phyloP scores from a whole-genome alignment of 2,797 vertebrate genomes.

The Gobionotothen gibberifrons region DNA sequence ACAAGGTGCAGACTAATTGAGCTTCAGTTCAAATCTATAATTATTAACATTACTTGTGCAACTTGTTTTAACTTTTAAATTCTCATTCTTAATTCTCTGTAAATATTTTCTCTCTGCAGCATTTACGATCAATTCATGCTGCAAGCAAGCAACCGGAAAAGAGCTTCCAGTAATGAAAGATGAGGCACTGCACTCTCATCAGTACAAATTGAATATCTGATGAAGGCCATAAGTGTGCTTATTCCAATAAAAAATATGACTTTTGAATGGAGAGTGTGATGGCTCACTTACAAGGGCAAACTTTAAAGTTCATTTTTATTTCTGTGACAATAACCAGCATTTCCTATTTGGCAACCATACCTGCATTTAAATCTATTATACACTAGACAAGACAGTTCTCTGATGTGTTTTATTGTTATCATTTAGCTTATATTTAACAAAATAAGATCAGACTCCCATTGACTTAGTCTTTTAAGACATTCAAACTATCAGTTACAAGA shows the following conservation, averaged over 20 bases:
- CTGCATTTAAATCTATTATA: neutral
- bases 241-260: slow-evolving; percentile 33
- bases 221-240: slow-evolving; percentile 48
- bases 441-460: too few relatives aligned
- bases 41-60: neutral
- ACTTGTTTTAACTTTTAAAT: neutral
- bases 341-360: neutral
- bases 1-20: neutral
- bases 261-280: slow-evolving; percentile 40
- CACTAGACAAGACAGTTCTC: too few relatives aligned
- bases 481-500: too few relatives aligned
- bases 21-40: neutral
- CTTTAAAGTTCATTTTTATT: slow-evolving; percentile 4
- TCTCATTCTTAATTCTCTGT: neutral
- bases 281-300: slow-evolving; percentile 25
- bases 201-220: slow-evolving; percentile 48
- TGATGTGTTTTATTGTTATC: too few relatives aligned
- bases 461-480: too few relatives aligned
- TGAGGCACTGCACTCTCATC: slow-evolving; percentile 19
- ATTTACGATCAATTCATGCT: neutral
- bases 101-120: neutral
- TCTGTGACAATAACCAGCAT: slow-evolving; percentile 7
- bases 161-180: slow-evolving; percentile 44
- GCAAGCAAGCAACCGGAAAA: slow-evolving; percentile 20
- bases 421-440: too few relatives aligned